A percentile compares a stretch with the other conserved stretches of the same genome.
Conservation (phyloP, 2,113 vertebrate genomes). For the Nothobranchius furzeri region DNA sequence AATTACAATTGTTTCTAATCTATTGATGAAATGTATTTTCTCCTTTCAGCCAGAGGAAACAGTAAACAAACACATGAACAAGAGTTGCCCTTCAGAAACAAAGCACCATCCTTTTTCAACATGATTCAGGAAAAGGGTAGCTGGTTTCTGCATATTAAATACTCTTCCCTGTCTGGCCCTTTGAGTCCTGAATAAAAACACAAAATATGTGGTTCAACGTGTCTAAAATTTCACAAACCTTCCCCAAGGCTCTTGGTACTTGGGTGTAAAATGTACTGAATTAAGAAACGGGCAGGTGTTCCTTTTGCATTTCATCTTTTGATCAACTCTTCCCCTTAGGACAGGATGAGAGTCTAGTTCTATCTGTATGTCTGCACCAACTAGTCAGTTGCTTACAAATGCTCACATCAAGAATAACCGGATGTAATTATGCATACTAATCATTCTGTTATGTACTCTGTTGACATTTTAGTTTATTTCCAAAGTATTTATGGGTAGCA, state of each 20-base stretch:
- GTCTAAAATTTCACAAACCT: conserved; percentile 21
- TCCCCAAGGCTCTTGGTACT: conserved; percentile 2
- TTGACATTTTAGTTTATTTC: conserved; percentile 4
- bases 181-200: conserved; percentile 18
- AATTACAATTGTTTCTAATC: neutral
- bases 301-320: conserved; percentile 6
- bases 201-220: neutral
- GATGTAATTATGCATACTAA: neutral
- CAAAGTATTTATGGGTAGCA: neutral
- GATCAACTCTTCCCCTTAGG: neutral
- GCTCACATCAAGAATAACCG: conserved; percentile 1
- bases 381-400: neutral
- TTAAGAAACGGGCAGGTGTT: conserved; percentile 5
- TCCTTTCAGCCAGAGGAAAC: neutral
- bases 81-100: conserved; percentile 11
- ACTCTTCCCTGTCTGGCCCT: neutral
- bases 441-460: neutral
- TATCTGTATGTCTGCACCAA: conserved; percentile 3
- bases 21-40: conserved; percentile 6
- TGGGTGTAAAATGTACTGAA: conserved; percentile 18
- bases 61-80: neutral
- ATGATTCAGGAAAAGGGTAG: conserved; percentile 10
- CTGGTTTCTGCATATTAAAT: conserved; percentile 28
- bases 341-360: neutral
- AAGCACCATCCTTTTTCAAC: conserved; percentile 8